A percentile compares a stretch with the other conserved stretches of the same genome.
Conservation (phyloP, 2,113 vertebrate species). For the Plestiodon gilberti region DNA sequence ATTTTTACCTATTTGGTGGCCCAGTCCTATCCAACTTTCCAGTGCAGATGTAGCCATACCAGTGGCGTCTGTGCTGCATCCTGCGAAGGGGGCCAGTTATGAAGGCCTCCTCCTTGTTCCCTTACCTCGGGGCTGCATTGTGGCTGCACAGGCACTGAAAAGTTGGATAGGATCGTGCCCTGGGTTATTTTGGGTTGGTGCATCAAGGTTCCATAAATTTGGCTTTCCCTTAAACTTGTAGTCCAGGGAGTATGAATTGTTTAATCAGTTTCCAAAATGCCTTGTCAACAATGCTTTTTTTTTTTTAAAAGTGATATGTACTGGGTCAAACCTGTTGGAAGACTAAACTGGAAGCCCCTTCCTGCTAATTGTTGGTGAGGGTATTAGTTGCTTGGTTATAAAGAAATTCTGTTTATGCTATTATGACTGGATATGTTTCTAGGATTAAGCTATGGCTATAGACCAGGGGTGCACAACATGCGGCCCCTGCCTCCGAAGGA, state of each 20-base stretch:
- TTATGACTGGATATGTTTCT: background rate
- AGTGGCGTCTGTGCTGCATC: no score
- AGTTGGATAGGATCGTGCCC: no score
- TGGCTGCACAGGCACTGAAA: no score
- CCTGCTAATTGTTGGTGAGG: background rate
- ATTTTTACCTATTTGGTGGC: background rate
- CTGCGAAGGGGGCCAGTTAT: no score
- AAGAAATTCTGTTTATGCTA: background rate
- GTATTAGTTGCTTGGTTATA: background rate
- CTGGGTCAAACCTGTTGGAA: background rate
- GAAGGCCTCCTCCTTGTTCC: no score
- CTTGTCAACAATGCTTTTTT: background rate
- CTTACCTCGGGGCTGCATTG: no score
- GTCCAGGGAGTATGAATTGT: background rate
- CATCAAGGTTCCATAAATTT: background rate
- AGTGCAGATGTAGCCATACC: no score
- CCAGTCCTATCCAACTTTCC: no score
- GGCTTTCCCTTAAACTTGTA: background rate
- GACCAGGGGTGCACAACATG: no score
- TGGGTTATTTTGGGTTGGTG: background rate
- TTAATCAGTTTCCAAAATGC: background rate
- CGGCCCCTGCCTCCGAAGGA: no score
- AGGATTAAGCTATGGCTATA: background rate
- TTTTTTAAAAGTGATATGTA: background rate
- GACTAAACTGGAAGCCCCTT: background rate